Evolutionary conservation across 1,140 invertebrate genomes (phyloP).

Genomic region (Drosophila erecta): DNA sequence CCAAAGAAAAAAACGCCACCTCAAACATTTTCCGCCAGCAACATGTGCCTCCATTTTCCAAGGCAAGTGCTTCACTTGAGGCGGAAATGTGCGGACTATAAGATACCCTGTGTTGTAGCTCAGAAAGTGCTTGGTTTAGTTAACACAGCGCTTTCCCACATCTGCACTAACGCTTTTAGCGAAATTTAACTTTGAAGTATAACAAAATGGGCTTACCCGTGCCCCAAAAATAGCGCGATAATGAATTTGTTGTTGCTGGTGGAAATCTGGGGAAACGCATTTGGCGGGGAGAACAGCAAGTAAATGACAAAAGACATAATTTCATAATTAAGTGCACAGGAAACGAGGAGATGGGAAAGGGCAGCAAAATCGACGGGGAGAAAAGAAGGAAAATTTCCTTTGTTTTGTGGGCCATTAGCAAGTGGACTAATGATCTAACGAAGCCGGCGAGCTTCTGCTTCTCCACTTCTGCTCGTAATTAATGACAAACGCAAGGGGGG

Average conservation of each 20-base stretch:
- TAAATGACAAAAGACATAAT: conserved; percentile 53
- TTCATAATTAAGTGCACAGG: conserved; percentile 49
- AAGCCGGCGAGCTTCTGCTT: conserved; percentile 23
- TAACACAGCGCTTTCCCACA: too few relatives aligned
- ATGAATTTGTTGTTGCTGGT: conserved; percentile 23
- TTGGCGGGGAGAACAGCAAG: conserved; percentile 27
- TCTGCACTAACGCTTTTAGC: too few relatives aligned
- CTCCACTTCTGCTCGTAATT: conserved; percentile 26
- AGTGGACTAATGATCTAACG: conserved; percentile 54
- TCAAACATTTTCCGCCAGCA: conserved; percentile 13
- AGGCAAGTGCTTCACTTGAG: conserved; percentile 10
- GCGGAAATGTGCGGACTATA: background rate
- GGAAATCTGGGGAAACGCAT: conserved; percentile 45
- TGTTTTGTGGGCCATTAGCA: conserved; percentile 46
- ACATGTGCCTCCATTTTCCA: conserved; percentile 36
- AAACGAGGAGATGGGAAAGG: background rate
- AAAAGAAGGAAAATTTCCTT: conserved; percentile 38
- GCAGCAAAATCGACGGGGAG: conserved; percentile 18
- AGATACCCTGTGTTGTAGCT: background rate
- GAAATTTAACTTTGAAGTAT: background rate
- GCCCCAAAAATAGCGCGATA: background rate
- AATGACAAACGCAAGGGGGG: conserved; percentile 22
- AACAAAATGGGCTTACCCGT: background rate
- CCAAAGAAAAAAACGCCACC: background rate
- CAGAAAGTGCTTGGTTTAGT: too few relatives aligned